phyloP scores from a whole-genome alignment of 2,888 invertebrate species.

The Caradrina clavipalpis region DNA sequence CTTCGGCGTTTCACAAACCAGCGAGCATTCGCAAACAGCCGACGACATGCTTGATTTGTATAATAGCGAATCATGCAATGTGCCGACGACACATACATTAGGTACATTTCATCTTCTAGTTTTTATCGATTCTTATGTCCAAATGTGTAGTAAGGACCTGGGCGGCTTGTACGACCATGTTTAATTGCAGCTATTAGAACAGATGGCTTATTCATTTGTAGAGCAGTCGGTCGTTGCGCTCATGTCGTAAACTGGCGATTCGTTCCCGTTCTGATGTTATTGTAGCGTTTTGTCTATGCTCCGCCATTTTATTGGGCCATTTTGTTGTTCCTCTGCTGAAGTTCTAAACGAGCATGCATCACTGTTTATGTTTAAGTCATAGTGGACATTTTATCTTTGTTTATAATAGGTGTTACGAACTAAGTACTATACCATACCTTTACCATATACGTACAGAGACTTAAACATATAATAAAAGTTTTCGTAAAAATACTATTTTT shows the following conservation, averaged over 20 bases:
- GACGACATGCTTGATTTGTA: not conserved
- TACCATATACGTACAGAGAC: not conserved
- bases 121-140: slow-evolving; percentile 81
- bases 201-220: slow-evolving; percentile 91
- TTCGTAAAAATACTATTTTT: no score
- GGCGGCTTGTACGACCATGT: slow-evolving; percentile 83
- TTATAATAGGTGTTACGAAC: slow-evolving; percentile 9
- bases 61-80: not conserved
- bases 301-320: slow-evolving; percentile 88
- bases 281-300: slow-evolving; percentile 91
- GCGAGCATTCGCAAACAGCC: not conserved
- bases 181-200: slow-evolving; percentile 90
- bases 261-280: slow-evolving; percentile 91
- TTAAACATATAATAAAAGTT: not conserved
- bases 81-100: slow-evolving; percentile 35
- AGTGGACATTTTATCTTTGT: slow-evolving; percentile 46
- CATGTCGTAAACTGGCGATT: slow-evolving; percentile 90
- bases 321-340: slow-evolving; percentile 86
- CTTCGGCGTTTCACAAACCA: not conserved
- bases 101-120: slow-evolving; percentile 57
- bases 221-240: slow-evolving; percentile 89
- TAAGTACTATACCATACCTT: not conserved
- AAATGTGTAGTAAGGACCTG: slow-evolving; percentile 78
- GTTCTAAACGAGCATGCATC: slow-evolving; percentile 76
- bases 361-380: slow-evolving; percentile 74